Evolutionary conservation across 2,113 vertebrate species (phyloP).

Genomic region (Corapipo altera): DNA sequence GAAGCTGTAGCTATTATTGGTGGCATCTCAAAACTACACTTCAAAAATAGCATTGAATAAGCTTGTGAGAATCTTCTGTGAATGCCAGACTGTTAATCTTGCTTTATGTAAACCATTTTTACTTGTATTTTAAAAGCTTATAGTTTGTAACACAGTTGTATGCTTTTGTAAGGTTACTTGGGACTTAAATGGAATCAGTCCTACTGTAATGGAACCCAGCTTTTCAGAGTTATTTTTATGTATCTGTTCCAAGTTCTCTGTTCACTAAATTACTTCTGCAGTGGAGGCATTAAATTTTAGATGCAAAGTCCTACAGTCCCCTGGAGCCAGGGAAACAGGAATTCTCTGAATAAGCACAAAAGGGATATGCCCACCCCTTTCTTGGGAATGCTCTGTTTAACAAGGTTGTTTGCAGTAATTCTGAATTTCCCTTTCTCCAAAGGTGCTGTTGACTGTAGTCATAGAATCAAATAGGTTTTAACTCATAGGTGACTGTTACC

Average conservation of each 20-base stretch:
- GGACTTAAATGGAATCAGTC: not conserved
- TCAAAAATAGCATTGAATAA: not conserved
- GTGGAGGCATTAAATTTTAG: not conserved
- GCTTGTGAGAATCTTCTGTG: not conserved
- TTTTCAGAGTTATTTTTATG: not conserved
- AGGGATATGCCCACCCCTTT: not conserved
- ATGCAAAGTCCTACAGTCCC: not conserved
- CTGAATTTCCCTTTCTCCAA: not conserved
- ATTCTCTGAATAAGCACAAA: not conserved
- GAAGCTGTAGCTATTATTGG: not conserved
- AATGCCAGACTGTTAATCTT: not conserved
- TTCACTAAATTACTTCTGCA: not conserved
- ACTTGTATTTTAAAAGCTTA: not conserved
- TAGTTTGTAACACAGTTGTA: not conserved
- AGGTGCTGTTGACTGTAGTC: not conserved
- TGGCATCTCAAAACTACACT: not conserved
- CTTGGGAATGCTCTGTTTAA: not conserved
- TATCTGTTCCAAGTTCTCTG: not conserved
- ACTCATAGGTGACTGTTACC: rapidly evolving
- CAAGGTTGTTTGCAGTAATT: not conserved
- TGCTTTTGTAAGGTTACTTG: not conserved
- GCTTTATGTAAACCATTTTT: not conserved
- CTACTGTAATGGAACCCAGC: not conserved
- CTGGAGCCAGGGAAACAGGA: not conserved
- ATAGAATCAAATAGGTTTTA: not conserved